Evolutionary conservation across 1,140 invertebrate genomes (phyloP), one percentile per base, ranked within the genome.

Genomic region (Halesus radiatus): DNA sequence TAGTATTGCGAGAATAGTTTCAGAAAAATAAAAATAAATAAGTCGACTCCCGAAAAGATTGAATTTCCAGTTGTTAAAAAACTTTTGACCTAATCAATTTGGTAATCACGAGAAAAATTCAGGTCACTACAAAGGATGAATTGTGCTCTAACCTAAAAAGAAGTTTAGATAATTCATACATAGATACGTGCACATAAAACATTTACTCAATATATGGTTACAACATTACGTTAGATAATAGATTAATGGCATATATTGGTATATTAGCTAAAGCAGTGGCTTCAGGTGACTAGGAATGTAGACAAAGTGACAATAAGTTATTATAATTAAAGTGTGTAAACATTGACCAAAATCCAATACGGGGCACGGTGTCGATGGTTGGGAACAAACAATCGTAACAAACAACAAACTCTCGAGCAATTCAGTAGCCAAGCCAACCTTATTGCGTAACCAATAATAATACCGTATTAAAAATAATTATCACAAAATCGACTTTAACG

Each of bases 221-320:
- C 60, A 64, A 64, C 60, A 64, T 23, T 64, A 22, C 26, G 32
- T 45, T 13, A 16, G 60, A 13, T 64, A 13, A 64, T 64, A 64
- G 60, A 45, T 45, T 76, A 76, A 60, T 62, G 73, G 53, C 73
- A 76, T 60, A 18, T 76, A 76, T 76, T 37, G 26, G 56, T 76
- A 73, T 79, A 75, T 64, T 73, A 78, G 74, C 79, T 76, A 72
- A 83, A 81, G 82, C 73, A 22, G 54, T 50, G 75, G 68, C 77
- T 81, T 80, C 58, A 79, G 76, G 60, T 83, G 82, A 83, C 82
- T 83, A 83, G 82, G 82, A 83, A 83, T 83, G 82, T 79, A 83
- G 72, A 83, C 72, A 80, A 76, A 76, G 73, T 76, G 73, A 79
- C 77, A 74, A 82, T 58, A 74, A 78, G 75, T 64, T 18, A 77